These are phyloP conservation scores for Poliocrania exsul DNA, from an alignment of 2,797 vertebrate species.

Conservation along the genomic window DNA sequence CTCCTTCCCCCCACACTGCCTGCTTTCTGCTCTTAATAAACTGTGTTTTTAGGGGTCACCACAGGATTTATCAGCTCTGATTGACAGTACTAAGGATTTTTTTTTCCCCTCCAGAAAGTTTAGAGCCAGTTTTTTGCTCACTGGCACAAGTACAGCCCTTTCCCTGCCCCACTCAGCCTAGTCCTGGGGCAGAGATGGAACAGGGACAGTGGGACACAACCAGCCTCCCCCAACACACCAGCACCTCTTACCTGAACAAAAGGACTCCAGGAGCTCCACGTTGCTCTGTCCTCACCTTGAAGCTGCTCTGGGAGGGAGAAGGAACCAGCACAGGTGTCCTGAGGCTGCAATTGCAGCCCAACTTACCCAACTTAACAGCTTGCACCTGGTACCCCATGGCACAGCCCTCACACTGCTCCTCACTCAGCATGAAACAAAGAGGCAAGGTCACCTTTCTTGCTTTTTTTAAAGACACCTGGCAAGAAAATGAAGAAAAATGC, in stretches of 20 bases:
- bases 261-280: accelerated
- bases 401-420: neutral
- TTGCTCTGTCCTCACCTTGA: accelerated
- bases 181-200: accelerated
- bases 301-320: accelerated
- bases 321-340: accelerated
- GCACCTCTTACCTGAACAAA: neutral
- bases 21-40: neutral
- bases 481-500: neutral
- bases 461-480: neutral
- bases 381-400: neutral
- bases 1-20: neutral
- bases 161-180: accelerated
- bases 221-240: neutral
- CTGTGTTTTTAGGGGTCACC: neutral
- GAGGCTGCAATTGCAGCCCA: neutral
- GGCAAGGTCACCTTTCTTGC: neutral
- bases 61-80: neutral
- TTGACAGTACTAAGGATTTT: neutral
- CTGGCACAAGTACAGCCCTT: neutral
- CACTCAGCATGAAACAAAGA: neutral
- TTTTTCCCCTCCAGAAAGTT: neutral
- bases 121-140: neutral
- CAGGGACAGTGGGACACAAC: accelerated
- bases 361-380: accelerated